phyloP scores from a whole-genome alignment of 1,140 invertebrate species.

The Drosophila fuyamai region DNA sequence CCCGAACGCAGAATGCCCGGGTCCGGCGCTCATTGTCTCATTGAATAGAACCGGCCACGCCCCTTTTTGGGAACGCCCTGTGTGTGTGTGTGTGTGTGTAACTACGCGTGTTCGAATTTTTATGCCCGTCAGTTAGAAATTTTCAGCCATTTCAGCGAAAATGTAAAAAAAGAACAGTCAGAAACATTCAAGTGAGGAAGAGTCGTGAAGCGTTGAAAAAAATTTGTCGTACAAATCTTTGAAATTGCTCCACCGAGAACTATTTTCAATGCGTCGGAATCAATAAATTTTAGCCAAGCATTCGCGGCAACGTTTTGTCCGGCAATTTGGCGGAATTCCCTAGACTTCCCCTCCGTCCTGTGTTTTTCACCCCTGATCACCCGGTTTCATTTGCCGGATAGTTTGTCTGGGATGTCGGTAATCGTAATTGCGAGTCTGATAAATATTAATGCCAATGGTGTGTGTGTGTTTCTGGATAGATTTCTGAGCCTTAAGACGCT shows the following conservation, averaged over 20 bases:
- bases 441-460: slow-evolving; percentile 69
- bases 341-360: slow-evolving; percentile 22
- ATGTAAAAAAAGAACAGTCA: slow-evolving; percentile 33
- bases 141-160: slow-evolving; percentile 80
- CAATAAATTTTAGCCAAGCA: slow-evolving; percentile 73
- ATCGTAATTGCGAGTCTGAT: slow-evolving; percentile 74
- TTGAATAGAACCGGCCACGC: slow-evolving; percentile 66
- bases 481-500: slow-evolving; percentile 30
- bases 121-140: slow-evolving; percentile 71
- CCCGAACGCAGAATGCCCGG: slow-evolving; percentile 26
- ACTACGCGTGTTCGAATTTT: slow-evolving; percentile 60
- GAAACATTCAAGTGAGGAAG: slow-evolving; percentile 15
- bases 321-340: slow-evolving; percentile 67
- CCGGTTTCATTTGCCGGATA: slow-evolving; percentile 34
- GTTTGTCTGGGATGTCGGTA: slow-evolving; percentile 61
- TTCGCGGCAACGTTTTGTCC: slow-evolving; percentile 70
- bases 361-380: not conserved
- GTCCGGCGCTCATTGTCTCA: slow-evolving; percentile 69
- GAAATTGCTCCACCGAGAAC: slow-evolving; percentile 81
- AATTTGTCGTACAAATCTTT: slow-evolving; percentile 83
- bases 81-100: slow-evolving; percentile 54
- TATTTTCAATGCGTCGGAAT: slow-evolving; percentile 83
- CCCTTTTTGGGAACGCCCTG: slow-evolving; percentile 27
- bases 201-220: slow-evolving; percentile 33
- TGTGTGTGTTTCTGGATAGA: slow-evolving; percentile 31